phyloP scores from a whole-genome alignment of 2,888 invertebrate species.

The Plagiodera versicolora region DNA sequence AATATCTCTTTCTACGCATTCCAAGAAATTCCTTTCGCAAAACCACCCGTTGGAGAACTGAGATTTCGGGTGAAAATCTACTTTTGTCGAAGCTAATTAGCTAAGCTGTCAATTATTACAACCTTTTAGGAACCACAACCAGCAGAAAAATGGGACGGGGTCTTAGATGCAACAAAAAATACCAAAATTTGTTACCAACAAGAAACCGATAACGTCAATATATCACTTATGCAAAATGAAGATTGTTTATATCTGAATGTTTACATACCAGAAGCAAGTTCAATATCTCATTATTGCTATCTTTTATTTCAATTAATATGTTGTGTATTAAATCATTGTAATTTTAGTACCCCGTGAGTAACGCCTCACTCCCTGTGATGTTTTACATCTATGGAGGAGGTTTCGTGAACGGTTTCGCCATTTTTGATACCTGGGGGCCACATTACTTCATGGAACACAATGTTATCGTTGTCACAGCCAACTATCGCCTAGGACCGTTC shows the following conservation, averaged over 20 bases:
- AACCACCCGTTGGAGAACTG: slow-evolving; percentile 19
- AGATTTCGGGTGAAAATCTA: slow-evolving; percentile 14
- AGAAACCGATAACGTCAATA: neutral
- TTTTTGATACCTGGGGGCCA: slow-evolving; percentile 42
- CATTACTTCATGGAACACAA: slow-evolving; percentile 46
- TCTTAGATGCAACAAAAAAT: slow-evolving; percentile 17
- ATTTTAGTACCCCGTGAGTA: no score
- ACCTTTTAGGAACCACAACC: slow-evolving; percentile 18
- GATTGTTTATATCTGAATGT: slow-evolving; percentile 36
- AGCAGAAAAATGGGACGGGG: slow-evolving; percentile 18
- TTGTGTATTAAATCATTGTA: no score
- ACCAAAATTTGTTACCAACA: slow-evolving; percentile 19
- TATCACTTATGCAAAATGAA: slow-evolving; percentile 23
- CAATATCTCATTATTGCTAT: neutral
- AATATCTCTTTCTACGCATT: slow-evolving; percentile 16
- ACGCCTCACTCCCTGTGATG: slow-evolving; percentile 46
- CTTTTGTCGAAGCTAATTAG: no score
- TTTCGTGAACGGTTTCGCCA: slow-evolving; percentile 47
- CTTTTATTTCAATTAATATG: no score
- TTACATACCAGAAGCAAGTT: slow-evolving; percentile 30
- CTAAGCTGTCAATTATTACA: no score
- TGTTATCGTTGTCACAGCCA: slow-evolving; percentile 37
- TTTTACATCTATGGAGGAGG: slow-evolving; percentile 53
- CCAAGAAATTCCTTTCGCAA: slow-evolving; percentile 22
- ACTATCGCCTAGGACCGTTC: slow-evolving; percentile 40